Evolutionary conservation across 2,888 invertebrate species (phyloP), one percentile per base, ranked within the genome.

Genomic region (Euplexia lucipara): DNA sequence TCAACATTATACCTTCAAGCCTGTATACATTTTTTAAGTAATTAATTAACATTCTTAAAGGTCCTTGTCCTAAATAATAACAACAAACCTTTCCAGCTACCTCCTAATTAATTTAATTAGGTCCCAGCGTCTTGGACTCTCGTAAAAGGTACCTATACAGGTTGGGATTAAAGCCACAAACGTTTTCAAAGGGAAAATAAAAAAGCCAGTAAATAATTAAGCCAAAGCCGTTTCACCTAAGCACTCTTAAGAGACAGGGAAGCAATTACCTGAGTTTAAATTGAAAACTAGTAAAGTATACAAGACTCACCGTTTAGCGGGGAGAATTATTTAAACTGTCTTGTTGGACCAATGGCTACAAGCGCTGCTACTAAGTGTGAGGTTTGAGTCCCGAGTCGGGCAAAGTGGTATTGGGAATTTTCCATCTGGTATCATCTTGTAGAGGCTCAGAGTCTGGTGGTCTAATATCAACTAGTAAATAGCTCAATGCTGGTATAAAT

Each of bases 71-170:
- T 42, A 14, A 10, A 37, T 45, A 37, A n/a, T 10, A 16, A 14
- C 16, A 14, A 16, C 39, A 60, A 48, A 49, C 42, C 10, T 39
- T 41, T 34, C n/a, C 49, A 56, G 7, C 0, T 32, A n/a, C n/a
- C 8, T 62, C 14, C n/a, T 56, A 48, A 68, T 75, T 68, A 34
- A 54, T 52, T 68, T 57, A 72, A 75, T 75, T 57, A 75, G 30
- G 45, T 42, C 22, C 7, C 26, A 14, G 18, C 39, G 44, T 54
- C 49, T 59, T 16, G 44, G 39, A 5, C 9, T 14, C 26, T 52
- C 35, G 42, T 53, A 34, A 64, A 54, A 60, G 16, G 41, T 37
- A n/a, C n/a, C n/a, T n/a, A 49, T 16, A 51, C 54, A 49, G 42
- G 16, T 68, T n/a, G 37, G 18, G 39, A 37, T 45, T 44, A 26